A percentile compares a stretch with the other conserved stretches of the same genome.
Evolutionary conservation across 1,140 invertebrate genomes (phyloP).

Genomic region (Heterodera carotae): DNA sequence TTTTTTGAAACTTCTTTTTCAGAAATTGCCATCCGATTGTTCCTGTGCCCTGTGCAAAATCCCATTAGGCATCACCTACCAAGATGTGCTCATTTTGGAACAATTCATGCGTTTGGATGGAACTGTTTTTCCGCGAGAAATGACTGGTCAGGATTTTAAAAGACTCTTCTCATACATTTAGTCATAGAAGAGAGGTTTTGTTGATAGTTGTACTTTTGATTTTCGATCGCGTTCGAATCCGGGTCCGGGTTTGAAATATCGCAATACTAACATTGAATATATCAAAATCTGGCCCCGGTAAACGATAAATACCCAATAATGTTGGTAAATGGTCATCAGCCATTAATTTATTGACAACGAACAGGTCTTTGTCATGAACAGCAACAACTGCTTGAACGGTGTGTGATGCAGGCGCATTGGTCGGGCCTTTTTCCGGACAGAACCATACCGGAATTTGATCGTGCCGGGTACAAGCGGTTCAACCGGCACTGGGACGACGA

Average conservation of each 20-base stretch:
- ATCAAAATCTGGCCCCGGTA: too few relatives aligned
- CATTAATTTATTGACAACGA: not conserved
- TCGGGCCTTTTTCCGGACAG: slow-evolving; percentile 60
- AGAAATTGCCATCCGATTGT: slow-evolving; percentile 33
- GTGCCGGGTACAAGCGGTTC: slow-evolving; percentile 63
- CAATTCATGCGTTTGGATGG: slow-evolving; percentile 65
- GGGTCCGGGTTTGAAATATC: too few relatives aligned
- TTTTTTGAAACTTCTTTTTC: slow-evolving; percentile 22
- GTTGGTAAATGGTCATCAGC: too few relatives aligned
- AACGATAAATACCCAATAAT: too few relatives aligned
- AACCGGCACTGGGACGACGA: slow-evolving; percentile 65
- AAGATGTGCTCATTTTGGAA: slow-evolving; percentile 62
- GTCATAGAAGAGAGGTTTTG: too few relatives aligned
- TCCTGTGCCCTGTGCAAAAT: slow-evolving; percentile 56
- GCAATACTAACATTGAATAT: too few relatives aligned
- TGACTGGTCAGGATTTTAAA: slow-evolving; percentile 53
- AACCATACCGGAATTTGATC: slow-evolving; percentile 60
- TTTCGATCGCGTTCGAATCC: too few relatives aligned
- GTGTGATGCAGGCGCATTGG: slow-evolving; percentile 66
- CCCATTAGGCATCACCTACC: slow-evolving; percentile 54
- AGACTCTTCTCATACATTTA: too few relatives aligned
- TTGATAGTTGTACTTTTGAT: too few relatives aligned
- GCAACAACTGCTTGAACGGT: slow-evolving; percentile 59
- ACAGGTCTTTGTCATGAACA: slow-evolving; percentile 59
- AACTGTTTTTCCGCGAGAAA: slow-evolving; percentile 59